These are phyloP conservation scores for Daktulosphaira vitifoliae DNA, from an alignment of 1,140 invertebrate genomes.

Conservation along the genomic window DNA sequence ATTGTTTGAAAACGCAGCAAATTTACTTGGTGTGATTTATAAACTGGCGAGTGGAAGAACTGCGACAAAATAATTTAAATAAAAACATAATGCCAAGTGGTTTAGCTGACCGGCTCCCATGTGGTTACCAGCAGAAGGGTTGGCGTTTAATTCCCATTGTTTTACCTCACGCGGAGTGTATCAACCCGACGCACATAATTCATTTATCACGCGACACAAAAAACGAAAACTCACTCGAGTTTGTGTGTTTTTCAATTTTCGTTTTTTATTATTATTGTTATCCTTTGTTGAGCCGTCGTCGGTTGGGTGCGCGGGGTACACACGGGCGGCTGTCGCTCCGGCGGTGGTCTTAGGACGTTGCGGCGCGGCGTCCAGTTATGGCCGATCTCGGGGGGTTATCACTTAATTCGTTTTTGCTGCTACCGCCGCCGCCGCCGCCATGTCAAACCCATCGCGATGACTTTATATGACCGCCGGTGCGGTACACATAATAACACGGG, in stretches of 20 bases:
- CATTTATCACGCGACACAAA: neutral
- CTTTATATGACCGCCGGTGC: conserved; percentile 6
- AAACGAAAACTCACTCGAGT: neutral
- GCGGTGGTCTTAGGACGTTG: conserved; percentile 6
- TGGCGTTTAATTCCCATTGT: too few relatives aligned
- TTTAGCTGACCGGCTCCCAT: too few relatives aligned
- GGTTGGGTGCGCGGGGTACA: too few relatives aligned
- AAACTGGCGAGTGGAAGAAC: too few relatives aligned
- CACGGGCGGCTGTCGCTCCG: neutral
- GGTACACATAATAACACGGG: conserved; percentile 15
- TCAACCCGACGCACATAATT: neutral
- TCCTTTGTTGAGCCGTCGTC: neutral
- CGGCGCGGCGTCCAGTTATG: conserved; percentile 25
- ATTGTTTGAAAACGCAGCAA: too few relatives aligned
- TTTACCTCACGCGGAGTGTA: too few relatives aligned
- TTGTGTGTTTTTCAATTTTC: neutral
- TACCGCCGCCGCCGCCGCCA: neutral
- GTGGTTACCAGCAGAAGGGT: too few relatives aligned
- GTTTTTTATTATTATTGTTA: conserved; percentile 1
- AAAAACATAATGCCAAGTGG: too few relatives aligned
- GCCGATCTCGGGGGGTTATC: conserved; percentile 24
- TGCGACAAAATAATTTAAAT: too few relatives aligned
- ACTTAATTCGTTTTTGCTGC: conserved; percentile 19
- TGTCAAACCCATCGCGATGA: conserved; percentile 6
- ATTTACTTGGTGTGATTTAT: too few relatives aligned